Conservation (phyloP, 2,888 invertebrate genomes). For the Diploptera punctata region DNA sequence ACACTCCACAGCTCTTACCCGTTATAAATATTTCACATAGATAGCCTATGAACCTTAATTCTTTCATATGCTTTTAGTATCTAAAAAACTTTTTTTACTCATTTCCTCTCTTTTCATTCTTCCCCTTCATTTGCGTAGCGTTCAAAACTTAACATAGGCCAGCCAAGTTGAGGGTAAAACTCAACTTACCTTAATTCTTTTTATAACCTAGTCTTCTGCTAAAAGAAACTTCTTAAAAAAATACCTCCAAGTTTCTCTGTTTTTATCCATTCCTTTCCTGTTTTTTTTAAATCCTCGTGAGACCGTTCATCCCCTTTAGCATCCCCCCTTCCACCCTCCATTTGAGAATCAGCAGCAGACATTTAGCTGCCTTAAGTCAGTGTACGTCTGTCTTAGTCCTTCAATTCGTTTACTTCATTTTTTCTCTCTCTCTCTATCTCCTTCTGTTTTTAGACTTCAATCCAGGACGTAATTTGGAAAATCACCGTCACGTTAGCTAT, state of each 20-base stretch:
- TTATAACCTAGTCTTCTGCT: constrained; percentile 19
- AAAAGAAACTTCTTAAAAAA: constrained; percentile 7
- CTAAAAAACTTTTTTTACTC: constrained; percentile 4
- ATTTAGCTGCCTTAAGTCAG: constrained; percentile 23
- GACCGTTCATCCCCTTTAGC: constrained; percentile 22
- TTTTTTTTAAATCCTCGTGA: constrained; percentile 28
- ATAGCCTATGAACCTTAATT: constrained; percentile 40
- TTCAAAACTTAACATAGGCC: constrained; percentile 10
- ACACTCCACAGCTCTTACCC: constrained; percentile 41
- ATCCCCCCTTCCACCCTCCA: not conserved
- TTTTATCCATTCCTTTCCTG: constrained; percentile 27
- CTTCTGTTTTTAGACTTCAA: constrained; percentile 34
- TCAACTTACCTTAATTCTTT: constrained; percentile 33
- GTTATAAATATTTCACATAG: constrained; percentile 37
- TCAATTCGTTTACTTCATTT: constrained; percentile 14
- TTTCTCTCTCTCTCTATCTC: too few species aligned
- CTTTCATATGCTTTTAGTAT: constrained; percentile 35
- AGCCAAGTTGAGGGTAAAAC: constrained; percentile 24
- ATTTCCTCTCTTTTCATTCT: not conserved
- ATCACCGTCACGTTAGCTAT: constrained; percentile 34
- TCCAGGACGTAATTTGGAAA: constrained; percentile 38
- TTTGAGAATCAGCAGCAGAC: constrained; percentile 13
- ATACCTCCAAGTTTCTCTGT: constrained; percentile 21
- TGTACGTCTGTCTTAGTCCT: not conserved
- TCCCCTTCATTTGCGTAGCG: constrained; percentile 19